phyloP scores from a whole-genome alignment of 1,140 invertebrate species.

The Drosophila novamexicana region DNA sequence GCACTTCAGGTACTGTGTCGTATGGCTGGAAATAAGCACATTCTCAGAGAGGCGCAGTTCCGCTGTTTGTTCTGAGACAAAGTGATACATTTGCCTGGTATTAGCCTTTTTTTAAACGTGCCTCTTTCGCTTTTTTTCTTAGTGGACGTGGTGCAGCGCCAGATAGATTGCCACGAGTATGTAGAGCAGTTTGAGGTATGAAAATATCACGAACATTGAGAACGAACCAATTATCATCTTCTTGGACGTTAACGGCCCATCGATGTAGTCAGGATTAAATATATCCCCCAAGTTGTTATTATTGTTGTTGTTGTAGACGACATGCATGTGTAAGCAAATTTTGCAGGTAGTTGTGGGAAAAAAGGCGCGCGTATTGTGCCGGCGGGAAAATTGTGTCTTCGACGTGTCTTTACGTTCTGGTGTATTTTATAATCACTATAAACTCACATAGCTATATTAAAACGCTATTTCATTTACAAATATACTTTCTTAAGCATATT shows the following conservation, averaged over 20 bases:
- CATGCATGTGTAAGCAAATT: constrained; percentile 51
- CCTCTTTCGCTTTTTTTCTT: background rate
- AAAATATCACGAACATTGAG: constrained; percentile 81
- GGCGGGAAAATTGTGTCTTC: background rate
- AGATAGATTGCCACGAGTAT: constrained; percentile 77
- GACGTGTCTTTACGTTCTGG: background rate
- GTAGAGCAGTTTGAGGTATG: constrained; percentile 75
- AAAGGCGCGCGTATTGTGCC: constrained; percentile 31
- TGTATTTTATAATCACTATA: background rate
- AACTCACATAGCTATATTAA: background rate
- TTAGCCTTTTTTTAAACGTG: constrained; percentile 1
- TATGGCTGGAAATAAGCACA: constrained; percentile 61
- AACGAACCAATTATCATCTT: constrained; percentile 70
- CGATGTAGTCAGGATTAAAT: constrained; percentile 67
- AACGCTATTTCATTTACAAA: background rate
- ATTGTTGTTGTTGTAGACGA: constrained; percentile 38
- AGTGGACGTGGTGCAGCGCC: constrained; percentile 66
- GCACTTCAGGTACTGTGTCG: constrained; percentile 71
- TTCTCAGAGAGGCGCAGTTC: constrained; percentile 64
- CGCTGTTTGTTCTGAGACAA: constrained; percentile 66
- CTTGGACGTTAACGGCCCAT: constrained; percentile 60
- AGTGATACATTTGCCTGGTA: constrained; percentile 73
- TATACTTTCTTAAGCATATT: background rate
- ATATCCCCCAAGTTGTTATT: constrained; percentile 53
- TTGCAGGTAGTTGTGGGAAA: constrained; percentile 35